Percentiles rank a stretch among this genome's conserved stretches.
Conservation (phyloP, 1,140 invertebrate species). For the Rhagoletis zephyria region DNA sequence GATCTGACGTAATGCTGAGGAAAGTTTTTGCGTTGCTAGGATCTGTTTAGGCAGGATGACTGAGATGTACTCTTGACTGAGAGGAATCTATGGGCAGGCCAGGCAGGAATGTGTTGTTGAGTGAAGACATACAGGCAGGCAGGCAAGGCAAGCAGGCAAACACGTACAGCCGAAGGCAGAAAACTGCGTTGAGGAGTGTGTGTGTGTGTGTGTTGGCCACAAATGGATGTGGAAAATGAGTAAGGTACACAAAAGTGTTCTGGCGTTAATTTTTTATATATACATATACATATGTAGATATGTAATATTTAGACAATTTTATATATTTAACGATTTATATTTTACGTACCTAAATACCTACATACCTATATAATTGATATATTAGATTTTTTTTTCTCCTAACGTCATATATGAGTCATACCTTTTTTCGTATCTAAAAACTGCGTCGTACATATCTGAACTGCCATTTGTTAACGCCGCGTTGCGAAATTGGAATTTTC, state of each 20-base stretch:
- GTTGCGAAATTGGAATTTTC: conserved; percentile 1
- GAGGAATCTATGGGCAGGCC: no score
- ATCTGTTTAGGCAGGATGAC: background rate
- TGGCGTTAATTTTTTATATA: conserved; percentile 11
- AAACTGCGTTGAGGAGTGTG: background rate
- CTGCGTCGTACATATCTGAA: no score
- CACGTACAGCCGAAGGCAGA: background rate
- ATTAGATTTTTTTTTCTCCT: background rate
- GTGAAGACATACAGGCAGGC: background rate
- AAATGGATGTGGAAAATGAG: conserved; percentile 24
- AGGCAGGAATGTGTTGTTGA: background rate
- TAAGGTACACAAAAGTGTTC: conserved; percentile 25
- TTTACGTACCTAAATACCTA: conserved; percentile 1
- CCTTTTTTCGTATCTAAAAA: no score
- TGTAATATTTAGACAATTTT: no score
- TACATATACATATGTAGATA: background rate
- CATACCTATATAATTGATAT: no score
- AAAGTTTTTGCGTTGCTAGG: no score
- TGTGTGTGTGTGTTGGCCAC: background rate
- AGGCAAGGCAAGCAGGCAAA: background rate
- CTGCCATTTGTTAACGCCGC: background rate
- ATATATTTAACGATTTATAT: background rate
- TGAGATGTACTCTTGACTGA: background rate
- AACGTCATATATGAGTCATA: no score
- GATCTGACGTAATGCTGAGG: no score